These are phyloP conservation scores for Cheirogaleus major DNA, from an alignment of 2,797 vertebrate species.

Conservation along the genomic window DNA sequence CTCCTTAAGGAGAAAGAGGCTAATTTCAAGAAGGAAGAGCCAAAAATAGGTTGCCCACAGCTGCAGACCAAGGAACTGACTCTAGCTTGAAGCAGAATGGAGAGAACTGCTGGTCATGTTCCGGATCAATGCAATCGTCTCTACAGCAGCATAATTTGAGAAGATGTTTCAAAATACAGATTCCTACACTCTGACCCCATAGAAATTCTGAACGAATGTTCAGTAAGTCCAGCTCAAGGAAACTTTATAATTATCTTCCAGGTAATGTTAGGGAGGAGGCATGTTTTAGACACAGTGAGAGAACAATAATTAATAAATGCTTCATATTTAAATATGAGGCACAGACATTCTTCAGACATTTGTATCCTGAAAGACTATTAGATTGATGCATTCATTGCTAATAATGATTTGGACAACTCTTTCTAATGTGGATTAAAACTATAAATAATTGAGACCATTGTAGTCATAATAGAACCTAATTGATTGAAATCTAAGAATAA, in stretches of 20 bases:
- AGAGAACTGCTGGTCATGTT: background rate
- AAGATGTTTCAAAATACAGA: background rate
- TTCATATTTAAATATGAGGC: slow-evolving; percentile 13
- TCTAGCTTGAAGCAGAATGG: background rate
- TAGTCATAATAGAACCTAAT: background rate
- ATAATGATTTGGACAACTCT: background rate
- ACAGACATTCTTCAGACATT: background rate
- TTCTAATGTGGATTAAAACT: background rate
- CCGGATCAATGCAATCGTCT: background rate
- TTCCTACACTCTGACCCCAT: background rate
- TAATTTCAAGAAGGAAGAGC: background rate
- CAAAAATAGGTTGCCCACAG: background rate
- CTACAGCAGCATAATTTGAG: background rate
- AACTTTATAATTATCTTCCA: background rate
- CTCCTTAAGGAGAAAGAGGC: background rate
- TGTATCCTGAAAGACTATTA: background rate
- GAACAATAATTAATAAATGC: background rate
- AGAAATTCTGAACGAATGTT: background rate
- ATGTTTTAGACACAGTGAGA: background rate
- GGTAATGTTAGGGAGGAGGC: background rate
- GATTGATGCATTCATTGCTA: background rate
- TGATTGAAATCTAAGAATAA: background rate
- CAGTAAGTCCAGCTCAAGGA: background rate
- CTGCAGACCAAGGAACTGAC: background rate
- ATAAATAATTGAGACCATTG: background rate